phyloP scores from a whole-genome alignment of 2,113 vertebrate genomes.

The Tetraodon nigroviridis region DNA sequence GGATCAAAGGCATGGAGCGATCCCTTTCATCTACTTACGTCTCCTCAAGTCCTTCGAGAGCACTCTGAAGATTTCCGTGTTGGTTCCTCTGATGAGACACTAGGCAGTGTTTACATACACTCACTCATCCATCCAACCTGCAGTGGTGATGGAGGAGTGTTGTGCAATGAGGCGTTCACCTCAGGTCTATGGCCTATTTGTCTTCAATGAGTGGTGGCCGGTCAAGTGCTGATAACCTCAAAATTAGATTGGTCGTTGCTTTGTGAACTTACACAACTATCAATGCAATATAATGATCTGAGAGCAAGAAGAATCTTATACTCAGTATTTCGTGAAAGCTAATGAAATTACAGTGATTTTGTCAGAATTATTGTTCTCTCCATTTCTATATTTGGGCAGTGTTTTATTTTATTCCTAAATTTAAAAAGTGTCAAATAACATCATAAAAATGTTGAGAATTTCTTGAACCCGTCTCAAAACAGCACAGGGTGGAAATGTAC shows the following conservation, averaged over 20 bases:
- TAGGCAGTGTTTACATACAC: constrained; percentile 58
- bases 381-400: no score
- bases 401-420: no score
- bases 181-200: constrained; percentile 54
- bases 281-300: background rate
- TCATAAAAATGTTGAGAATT: no score
- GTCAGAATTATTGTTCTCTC: no score
- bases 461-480: no score
- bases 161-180: constrained; percentile 61
- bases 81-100: constrained; percentile 38
- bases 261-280: no score
- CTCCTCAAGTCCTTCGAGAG: constrained; percentile 52
- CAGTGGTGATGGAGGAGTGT: constrained; percentile 51
- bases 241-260: constrained; percentile 6
- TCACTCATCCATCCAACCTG: constrained; percentile 59
- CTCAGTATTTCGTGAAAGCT: no score
- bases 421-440: no score
- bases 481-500: no score
- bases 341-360: no score
- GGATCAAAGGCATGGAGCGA: constrained; percentile 35
- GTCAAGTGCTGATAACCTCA: constrained; percentile 16
- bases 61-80: constrained; percentile 44
- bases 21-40: constrained; percentile 31
- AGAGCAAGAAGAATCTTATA: background rate
- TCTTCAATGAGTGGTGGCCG: constrained; percentile 53